Conservation (phyloP, 2,888 invertebrate species). For the Mesoligia furuncula region DNA sequence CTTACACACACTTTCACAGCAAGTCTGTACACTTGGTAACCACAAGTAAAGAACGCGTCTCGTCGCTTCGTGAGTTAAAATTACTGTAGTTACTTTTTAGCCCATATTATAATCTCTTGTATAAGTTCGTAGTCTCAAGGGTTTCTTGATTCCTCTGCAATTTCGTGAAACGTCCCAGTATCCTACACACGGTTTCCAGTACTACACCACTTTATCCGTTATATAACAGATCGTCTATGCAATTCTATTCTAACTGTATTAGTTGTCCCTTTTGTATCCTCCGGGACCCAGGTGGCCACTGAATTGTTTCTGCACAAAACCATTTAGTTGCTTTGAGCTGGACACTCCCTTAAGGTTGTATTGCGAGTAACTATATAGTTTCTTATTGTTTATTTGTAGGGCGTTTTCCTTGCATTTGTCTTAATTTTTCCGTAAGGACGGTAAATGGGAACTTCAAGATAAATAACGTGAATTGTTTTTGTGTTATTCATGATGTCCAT, state of each 20-base stretch:
- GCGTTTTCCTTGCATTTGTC: conserved; percentile 54
- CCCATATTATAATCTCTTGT: neutral
- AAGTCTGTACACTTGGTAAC: neutral
- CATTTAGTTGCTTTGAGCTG: conserved; percentile 77
- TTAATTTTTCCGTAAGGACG: conserved; percentile 48
- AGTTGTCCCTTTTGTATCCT: conserved; percentile 67
- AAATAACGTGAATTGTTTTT: conserved; percentile 33
- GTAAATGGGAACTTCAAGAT: conserved; percentile 22
- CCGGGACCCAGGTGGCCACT: conserved; percentile 78
- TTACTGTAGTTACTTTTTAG: neutral
- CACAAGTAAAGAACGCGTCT: neutral
- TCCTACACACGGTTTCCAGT: conserved; percentile 11
- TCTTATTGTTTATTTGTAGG: conserved; percentile 68
- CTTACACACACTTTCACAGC: neutral
- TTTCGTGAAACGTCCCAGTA: neutral
- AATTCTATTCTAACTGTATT: conserved; percentile 66
- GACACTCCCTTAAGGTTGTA: conserved; percentile 75
- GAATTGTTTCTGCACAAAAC: conserved; percentile 76
- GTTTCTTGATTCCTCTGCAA: neutral
- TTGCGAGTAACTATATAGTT: conserved; percentile 62
- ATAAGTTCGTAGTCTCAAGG: neutral
- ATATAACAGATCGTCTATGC: conserved; percentile 52
- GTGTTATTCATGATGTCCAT: conserved; percentile 45
- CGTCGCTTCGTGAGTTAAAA: neutral
- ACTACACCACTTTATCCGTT: conserved; percentile 36